Conservation (phyloP, 2,113 vertebrate genomes). For the Tiliqua scincoides region DNA sequence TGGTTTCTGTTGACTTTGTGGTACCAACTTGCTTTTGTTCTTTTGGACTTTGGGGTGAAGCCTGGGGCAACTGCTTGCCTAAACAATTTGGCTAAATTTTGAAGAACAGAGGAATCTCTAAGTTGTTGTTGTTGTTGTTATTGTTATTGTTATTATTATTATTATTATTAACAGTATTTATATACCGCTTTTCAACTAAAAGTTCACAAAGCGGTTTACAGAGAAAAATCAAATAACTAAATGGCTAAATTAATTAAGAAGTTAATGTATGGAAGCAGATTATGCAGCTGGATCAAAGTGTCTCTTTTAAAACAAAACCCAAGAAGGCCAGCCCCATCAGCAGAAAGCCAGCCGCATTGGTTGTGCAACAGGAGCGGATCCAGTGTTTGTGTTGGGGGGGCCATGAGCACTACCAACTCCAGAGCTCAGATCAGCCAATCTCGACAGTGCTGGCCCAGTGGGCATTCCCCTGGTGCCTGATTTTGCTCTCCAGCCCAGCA, state of each 20-base stretch:
- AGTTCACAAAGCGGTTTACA: too few relatives aligned
- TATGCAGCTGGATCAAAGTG: background rate
- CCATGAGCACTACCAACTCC: too few relatives aligned
- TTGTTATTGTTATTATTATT: too few relatives aligned
- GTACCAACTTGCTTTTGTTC: background rate
- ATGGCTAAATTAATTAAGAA: slow-evolving; percentile 55
- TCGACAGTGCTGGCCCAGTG: too few relatives aligned
- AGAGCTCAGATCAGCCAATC: too few relatives aligned
- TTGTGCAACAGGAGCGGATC: too few relatives aligned
- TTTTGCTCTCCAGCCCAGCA: too few relatives aligned
- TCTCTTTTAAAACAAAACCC: background rate
- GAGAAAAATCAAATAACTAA: too few relatives aligned
- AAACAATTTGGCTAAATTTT: slow-evolving; percentile 48
- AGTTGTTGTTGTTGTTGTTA: slow-evolving; percentile 58
- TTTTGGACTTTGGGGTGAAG: background rate
- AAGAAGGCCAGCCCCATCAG: background rate
- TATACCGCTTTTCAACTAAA: too few relatives aligned
- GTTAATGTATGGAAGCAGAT: background rate
- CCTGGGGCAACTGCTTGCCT: rapidly evolving
- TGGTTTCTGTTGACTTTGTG: slow-evolving; percentile 40
- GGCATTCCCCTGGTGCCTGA: too few relatives aligned
- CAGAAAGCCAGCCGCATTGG: background rate
- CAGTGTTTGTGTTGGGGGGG: too few relatives aligned
- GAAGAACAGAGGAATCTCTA: slow-evolving; percentile 24
- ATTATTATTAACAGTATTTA: too few relatives aligned